Evolutionary conservation across 2,888 invertebrate species (phyloP).

Genomic region (Smittia aterrima): DNA sequence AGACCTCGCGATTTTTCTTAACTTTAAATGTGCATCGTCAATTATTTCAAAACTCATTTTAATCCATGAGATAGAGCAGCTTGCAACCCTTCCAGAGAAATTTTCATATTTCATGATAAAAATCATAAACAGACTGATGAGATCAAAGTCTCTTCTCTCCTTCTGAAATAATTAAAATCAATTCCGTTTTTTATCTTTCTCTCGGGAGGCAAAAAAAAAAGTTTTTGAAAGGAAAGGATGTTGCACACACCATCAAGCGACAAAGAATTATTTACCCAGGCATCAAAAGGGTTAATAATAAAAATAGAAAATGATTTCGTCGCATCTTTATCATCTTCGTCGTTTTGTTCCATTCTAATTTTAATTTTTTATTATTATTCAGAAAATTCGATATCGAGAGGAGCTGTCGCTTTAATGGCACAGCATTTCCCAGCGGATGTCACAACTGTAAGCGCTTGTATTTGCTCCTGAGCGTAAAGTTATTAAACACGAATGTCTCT

Average conservation of each 20-base stretch:
- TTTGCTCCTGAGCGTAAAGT: background rate
- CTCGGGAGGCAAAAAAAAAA: background rate
- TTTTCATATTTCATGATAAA: conserved; percentile 31
- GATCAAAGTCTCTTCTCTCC: conserved; percentile 19
- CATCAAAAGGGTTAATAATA: conserved; percentile 30
- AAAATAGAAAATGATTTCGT: conserved; percentile 34
- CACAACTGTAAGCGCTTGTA: conserved; percentile 31
- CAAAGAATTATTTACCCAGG: conserved; percentile 30
- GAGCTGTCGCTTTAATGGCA: background rate
- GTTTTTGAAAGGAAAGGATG: conserved; percentile 23
- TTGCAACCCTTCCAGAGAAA: background rate
- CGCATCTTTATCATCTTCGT: conserved; percentile 38
- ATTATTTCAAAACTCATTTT: background rate
- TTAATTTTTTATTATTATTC: conserved; percentile 22
- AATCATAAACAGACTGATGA: conserved; percentile 28
- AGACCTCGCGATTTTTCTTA: background rate
- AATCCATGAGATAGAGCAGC: background rate
- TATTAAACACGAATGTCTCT: background rate
- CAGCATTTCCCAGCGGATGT: conserved; percentile 38
- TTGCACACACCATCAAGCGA: conserved; percentile 30
- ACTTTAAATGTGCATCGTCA: too few relatives aligned
- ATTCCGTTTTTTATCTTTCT: conserved; percentile 18
- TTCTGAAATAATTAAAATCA: conserved; percentile 36
- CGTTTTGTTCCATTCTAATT: conserved; percentile 28
- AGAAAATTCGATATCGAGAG: conserved; percentile 28